Evolutionary conservation across 2,113 vertebrate genomes (phyloP).

Genomic region (Heloderma charlesbogerti): DNA sequence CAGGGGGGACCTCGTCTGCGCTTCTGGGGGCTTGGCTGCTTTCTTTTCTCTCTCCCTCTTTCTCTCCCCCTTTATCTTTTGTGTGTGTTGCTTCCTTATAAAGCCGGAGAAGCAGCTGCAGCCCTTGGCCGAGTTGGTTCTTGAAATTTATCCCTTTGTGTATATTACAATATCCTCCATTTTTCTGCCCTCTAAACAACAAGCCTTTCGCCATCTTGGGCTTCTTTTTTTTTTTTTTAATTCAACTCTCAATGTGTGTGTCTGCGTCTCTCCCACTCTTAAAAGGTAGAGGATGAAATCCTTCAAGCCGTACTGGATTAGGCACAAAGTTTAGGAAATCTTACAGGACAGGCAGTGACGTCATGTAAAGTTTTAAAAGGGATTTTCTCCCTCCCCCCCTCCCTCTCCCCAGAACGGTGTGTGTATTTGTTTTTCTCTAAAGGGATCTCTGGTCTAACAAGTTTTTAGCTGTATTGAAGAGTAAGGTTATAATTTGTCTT

Average conservation of each 20-base stretch:
- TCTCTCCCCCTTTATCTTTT: conserved; percentile 69
- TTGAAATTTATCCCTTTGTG: conserved; percentile 98
- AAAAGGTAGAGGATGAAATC: conserved; percentile 65
- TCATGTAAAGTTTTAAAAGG: conserved; percentile 85
- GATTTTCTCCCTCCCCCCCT: conserved; percentile 25
- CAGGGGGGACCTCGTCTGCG: background rate
- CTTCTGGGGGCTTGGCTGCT: conserved; percentile 39
- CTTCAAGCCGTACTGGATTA: conserved; percentile 68
- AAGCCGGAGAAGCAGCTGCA: conserved; percentile 83
- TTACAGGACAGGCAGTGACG: conserved; percentile 77
- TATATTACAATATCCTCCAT: conserved; percentile 99
- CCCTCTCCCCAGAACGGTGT: conserved; percentile 36
- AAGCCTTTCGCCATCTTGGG: conserved; percentile 99
- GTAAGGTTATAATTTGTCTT: conserved; percentile 8
- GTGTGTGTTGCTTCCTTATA: conserved; percentile 84
- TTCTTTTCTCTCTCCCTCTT: conserved; percentile 8
- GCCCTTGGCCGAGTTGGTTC: conserved; percentile 82
- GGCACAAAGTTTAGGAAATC: conserved; percentile 81
- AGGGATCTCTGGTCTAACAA: conserved; percentile 36
- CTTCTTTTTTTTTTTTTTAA: conserved; percentile 75
- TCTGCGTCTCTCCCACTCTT: conserved; percentile 44
- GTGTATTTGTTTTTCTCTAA: conserved; percentile 39
- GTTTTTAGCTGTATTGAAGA: conserved; percentile 15
- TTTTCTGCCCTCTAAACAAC: conserved; percentile 98
- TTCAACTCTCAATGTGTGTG: conserved; percentile 65